Percentiles rank a stretch among this genome's conserved stretches.
Conservation (phyloP, 2,797 vertebrate genomes). For the Sphenopsis melanotis region DNA sequence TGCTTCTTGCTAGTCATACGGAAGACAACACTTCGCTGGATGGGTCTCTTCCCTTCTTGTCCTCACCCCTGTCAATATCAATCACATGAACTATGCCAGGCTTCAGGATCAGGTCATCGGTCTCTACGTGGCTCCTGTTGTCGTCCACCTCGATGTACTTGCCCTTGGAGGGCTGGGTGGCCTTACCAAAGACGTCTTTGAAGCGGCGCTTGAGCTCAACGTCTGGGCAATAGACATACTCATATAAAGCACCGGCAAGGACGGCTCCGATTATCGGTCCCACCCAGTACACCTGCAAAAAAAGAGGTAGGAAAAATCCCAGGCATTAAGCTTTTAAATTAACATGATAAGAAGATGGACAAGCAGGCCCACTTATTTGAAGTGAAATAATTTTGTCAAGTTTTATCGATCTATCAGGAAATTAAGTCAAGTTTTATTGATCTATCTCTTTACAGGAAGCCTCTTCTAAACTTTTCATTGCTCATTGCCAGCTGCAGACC, state of each 20-base stretch:
- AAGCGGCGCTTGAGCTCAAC: constrained; percentile 81
- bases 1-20: constrained; percentile 90
- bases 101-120: constrained; percentile 81
- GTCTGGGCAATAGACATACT: constrained; percentile 91
- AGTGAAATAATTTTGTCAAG: neutral
- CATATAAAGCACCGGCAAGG: constrained; percentile 86
- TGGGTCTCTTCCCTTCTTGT: constrained; percentile 84
- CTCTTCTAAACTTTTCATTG: neutral
- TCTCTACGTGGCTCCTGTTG: constrained; percentile 76
- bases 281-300: constrained; percentile 89
- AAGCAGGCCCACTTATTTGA: neutral
- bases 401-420: neutral
- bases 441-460: neutral
- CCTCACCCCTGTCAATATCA: constrained; percentile 78
- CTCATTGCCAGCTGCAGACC: neutral
- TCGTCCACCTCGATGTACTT: constrained; percentile 88
- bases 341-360: neutral
- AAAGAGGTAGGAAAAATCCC: neutral
- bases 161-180: constrained; percentile 77
- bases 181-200: constrained; percentile 83
- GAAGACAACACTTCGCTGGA: constrained; percentile 86
- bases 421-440: neutral
- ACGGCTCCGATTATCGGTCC: constrained; percentile 89
- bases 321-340: neutral
- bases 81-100: constrained; percentile 79